These are phyloP conservation scores for Diadegma fenestrale DNA, from an alignment of 2,888 invertebrate genomes.

Conservation along the genomic window DNA sequence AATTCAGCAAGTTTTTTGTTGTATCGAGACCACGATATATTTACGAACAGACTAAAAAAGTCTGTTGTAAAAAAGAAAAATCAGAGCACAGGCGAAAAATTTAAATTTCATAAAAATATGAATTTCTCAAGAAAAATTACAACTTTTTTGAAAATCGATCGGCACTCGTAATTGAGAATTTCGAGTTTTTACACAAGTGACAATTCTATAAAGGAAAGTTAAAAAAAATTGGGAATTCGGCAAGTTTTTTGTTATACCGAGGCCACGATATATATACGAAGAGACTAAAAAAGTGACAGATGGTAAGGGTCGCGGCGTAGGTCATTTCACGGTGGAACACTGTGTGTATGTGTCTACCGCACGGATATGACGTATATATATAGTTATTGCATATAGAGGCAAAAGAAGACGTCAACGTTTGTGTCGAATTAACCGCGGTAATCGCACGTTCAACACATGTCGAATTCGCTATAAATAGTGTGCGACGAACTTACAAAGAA, in stretches of 20 bases:
- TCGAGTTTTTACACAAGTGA: not conserved
- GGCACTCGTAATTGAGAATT: not conserved
- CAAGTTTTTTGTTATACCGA: not conserved
- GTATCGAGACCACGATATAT: not conserved
- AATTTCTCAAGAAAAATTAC: not conserved
- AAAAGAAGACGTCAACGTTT: conserved; percentile 27
- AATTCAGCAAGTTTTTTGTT: not conserved
- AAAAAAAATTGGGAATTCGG: not conserved
- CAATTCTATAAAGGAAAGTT: not conserved
- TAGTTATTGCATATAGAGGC: conserved; percentile 15
- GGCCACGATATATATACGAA: conserved; percentile 11
- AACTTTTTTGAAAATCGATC: not conserved
- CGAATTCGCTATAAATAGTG: not conserved
- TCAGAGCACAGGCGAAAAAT: no score
- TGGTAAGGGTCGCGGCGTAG: conserved; percentile 10
- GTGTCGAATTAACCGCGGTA: conserved; percentile 32
- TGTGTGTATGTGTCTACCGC: not conserved
- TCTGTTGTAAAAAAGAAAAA: no score
- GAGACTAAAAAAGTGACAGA: conserved; percentile 27
- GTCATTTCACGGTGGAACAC: conserved; percentile 8
- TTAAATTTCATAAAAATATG: not conserved
- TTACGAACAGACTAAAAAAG: conserved; percentile 19
- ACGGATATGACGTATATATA: not conserved
- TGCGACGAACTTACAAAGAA: not conserved
- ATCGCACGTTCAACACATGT: conserved; percentile 18